These are phyloP conservation scores for Plecturocebus donacophilus DNA, from an alignment of 2,113 vertebrate species.

Conservation along the genomic window DNA sequence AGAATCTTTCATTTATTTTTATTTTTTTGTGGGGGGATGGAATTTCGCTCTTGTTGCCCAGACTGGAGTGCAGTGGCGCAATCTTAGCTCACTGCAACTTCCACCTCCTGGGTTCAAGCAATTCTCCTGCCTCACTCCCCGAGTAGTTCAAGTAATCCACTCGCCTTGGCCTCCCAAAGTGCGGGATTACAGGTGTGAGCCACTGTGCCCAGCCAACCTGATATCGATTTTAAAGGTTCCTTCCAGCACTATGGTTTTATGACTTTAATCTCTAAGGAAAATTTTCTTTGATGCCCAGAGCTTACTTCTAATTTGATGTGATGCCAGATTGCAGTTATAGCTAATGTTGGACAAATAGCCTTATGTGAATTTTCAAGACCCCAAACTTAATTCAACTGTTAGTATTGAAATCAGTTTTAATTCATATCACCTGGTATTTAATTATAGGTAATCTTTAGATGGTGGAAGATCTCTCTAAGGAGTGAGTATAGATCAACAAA, in stretches of 20 bases:
- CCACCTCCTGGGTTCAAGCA: too few relatives aligned
- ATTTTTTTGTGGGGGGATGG: too few relatives aligned
- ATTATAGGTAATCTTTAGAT: slow-evolving; percentile 85
- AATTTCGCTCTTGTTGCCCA: too few relatives aligned
- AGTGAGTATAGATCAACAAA: slow-evolving; percentile 77
- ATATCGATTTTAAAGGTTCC: slow-evolving; percentile 22
- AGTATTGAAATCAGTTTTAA: not conserved
- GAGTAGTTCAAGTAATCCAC: not conserved
- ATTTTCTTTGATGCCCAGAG: not conserved
- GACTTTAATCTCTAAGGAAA: not conserved
- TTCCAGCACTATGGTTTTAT: not conserved
- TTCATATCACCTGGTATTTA: not conserved
- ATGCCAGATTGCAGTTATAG: not conserved
- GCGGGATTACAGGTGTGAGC: not conserved
- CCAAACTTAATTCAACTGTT: not conserved
- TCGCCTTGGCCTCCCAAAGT: not conserved
- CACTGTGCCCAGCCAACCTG: not conserved
- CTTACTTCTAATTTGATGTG: not conserved
- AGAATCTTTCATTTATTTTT: too few relatives aligned
- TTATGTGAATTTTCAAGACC: not conserved
- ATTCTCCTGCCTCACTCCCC: too few relatives aligned
- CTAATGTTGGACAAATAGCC: not conserved
- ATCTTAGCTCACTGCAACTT: too few relatives aligned
- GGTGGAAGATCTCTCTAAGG: slow-evolving; percentile 87
- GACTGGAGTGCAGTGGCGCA: too few relatives aligned